Evolutionary conservation across 1,140 invertebrate genomes (phyloP), one percentile per base, ranked within the genome.

Genomic region (Colletes gigas): DNA sequence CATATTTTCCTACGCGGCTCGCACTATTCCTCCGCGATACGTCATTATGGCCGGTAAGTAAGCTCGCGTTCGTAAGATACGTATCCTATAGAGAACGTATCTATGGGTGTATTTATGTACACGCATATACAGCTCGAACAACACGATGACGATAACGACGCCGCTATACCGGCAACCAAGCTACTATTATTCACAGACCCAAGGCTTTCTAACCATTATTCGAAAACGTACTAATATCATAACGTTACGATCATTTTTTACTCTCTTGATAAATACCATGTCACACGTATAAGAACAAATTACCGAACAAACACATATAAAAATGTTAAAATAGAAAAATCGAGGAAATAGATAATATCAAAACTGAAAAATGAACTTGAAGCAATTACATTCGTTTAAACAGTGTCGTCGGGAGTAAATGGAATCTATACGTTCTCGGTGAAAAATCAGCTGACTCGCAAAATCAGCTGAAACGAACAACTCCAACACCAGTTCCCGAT

Each of bases 381-480:
- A 19, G 8, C 19, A 19, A 19, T 1, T 3, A 19, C 3, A 47
- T 9, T 19, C 39, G 0, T 8, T 2, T 21, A n/a, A 21, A 50
- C 19, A 50, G 4, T 66, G 10, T 60, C 14, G 6, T 3, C 1
- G 17, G 2, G 3, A 39, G 39, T 39, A 39, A 9, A 63, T 19
- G 19, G 21, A 15, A 41, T 44, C 21, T 9, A 6, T 57, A 2
- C 47, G 44, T 21, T 47, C 65, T 75, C 12, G 6, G 52, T 30
- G n/a, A 69, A 78, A 78, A 69, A 69, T 78, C 74, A 78, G 81
- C 81, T 83, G 82, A 84, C 69, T 44, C 39, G 30, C 5, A 62
- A 47, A 83, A 72, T 79, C 75, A 84, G 75, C 65, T 83, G 78
- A 81, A 68, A 75, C 68, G 57, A 70, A 81, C 59, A 59, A 71